Conservation (phyloP, 2,888 invertebrate genomes). For the Timema cristinae region DNA sequence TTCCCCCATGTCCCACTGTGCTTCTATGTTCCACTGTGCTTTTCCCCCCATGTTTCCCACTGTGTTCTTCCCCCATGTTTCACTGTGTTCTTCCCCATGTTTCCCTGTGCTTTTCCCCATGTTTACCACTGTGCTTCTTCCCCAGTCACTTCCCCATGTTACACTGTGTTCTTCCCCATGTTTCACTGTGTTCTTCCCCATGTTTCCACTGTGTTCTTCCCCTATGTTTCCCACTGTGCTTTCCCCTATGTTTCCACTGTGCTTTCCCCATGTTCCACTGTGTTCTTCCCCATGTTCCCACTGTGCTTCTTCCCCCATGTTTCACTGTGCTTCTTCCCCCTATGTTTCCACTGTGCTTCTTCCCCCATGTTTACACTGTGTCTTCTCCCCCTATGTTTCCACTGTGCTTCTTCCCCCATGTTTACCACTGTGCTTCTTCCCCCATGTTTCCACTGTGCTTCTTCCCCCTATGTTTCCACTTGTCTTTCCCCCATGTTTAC, state of each 20-base stretch:
- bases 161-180: too few species aligned
- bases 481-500: background rate
- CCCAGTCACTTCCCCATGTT: too few species aligned
- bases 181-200: too few species aligned
- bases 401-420: background rate
- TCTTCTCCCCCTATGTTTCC: background rate
- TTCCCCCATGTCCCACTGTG: too few species aligned
- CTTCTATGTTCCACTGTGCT: too few species aligned
- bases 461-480: too few species aligned
- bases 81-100: too few species aligned
- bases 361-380: background rate
- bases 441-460: background rate
- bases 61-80: too few species aligned
- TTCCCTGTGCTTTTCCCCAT: background rate
- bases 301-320: background rate
- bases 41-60: too few species aligned
- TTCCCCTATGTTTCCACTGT: background rate
- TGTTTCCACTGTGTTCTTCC: background rate
- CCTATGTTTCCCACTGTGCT: background rate
- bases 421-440: too few species aligned
- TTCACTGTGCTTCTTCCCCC: background rate
- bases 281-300: background rate
- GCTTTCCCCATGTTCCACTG: background rate
- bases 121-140: too few species aligned
- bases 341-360: background rate